A percentile compares a stretch with the other conserved stretches of the same genome.
phyloP scores from a whole-genome alignment of 1,140 invertebrate species.

The Chionoecetes opilio region DNA sequence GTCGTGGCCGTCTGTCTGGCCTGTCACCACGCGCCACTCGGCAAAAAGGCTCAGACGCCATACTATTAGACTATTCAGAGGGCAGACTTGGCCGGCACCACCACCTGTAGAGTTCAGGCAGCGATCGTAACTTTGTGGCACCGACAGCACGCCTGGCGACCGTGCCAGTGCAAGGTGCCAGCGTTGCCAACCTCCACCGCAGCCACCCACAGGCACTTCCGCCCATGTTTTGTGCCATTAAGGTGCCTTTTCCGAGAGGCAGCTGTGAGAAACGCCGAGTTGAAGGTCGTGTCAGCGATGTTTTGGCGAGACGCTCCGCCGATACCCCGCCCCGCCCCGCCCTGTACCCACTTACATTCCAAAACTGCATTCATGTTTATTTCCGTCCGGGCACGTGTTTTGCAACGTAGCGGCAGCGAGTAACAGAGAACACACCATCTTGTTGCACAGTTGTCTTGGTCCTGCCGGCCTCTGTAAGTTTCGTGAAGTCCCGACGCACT shows the following conservation, averaged over 20 bases:
- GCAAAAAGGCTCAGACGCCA: slow-evolving; percentile 52
- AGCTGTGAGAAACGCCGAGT: background rate
- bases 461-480: background rate
- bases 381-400: slow-evolving; percentile 75
- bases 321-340: background rate
- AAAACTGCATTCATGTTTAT: slow-evolving; percentile 75
- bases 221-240: slow-evolving; percentile 70
- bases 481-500: background rate
- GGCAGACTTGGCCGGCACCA: slow-evolving; percentile 54
- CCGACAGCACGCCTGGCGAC: background rate
- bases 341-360: background rate
- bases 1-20: slow-evolving; percentile 15
- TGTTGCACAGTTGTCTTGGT: background rate
- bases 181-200: too few species aligned
- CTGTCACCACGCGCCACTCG: slow-evolving; percentile 53
- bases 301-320: background rate
- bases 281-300: slow-evolving; percentile 63
- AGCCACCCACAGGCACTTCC: slow-evolving; percentile 66
- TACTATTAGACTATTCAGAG: slow-evolving; percentile 57
- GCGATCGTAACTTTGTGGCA: slow-evolving; percentile 31
- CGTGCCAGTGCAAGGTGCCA: slow-evolving; percentile 66
- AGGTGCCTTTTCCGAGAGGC: background rate
- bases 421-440: background rate
- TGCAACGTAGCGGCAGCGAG: slow-evolving; percentile 47
- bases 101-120: slow-evolving; percentile 38